These are phyloP conservation scores for Patella depressa DNA, from an alignment of 2,888 invertebrate genomes.

Conservation along the genomic window DNA sequence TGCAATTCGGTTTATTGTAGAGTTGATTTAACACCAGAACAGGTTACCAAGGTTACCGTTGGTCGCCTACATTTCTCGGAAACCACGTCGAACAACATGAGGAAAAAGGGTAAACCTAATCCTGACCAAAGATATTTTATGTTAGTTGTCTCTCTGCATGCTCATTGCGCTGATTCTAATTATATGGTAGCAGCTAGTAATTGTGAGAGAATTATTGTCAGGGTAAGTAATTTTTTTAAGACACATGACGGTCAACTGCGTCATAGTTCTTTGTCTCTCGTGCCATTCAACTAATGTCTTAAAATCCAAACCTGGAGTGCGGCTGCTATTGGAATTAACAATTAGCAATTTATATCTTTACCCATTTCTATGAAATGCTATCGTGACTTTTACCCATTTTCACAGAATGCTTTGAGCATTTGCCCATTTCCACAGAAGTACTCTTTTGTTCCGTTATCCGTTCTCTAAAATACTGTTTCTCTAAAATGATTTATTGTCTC, in stretches of 20 bases:
- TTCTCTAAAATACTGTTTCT: too few species aligned
- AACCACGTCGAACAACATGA: constrained; percentile 98
- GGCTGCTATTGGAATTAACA: neutral
- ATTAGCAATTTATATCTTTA: too few species aligned
- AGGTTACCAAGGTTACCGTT: constrained; percentile 78
- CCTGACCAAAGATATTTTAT: constrained; percentile 98
- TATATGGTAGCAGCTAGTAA: constrained; percentile 80
- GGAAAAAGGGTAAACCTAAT: constrained; percentile 98
- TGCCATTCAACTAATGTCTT: neutral
- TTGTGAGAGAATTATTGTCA: constrained; percentile 95
- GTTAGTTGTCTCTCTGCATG: constrained; percentile 92
- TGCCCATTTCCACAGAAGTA: too few species aligned
- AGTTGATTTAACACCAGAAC: constrained; percentile 80
- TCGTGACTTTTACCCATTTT: too few species aligned
- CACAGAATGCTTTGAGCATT: too few species aligned
- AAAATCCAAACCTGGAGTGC: neutral
- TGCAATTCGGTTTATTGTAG: constrained; percentile 40
- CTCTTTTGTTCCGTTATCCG: too few species aligned
- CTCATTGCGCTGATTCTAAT: constrained; percentile 85
- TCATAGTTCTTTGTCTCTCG: neutral
- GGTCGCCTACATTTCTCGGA: constrained; percentile 98
- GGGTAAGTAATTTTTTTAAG: constrained; percentile 77
- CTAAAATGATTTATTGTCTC: too few species aligned
- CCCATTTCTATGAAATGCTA: too few species aligned
- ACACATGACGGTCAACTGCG: neutral